These are phyloP conservation scores for Eledona agricola DNA, from an alignment of 2,888 invertebrate species.

Conservation along the genomic window DNA sequence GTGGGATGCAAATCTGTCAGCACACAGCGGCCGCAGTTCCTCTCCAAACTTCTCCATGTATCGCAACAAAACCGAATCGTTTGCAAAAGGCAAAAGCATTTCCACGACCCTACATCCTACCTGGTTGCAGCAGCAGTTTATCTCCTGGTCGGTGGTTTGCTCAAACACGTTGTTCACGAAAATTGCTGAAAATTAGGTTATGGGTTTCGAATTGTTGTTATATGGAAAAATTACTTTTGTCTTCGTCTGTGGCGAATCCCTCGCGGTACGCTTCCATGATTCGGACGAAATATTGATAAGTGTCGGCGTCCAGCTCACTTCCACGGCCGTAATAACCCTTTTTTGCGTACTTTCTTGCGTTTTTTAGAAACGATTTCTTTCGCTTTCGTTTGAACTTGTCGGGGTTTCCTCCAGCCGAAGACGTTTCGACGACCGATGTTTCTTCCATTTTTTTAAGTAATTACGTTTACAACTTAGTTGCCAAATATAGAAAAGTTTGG, in stretches of 20 bases:
- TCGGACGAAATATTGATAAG: slow-evolving; percentile 80
- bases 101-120: slow-evolving; percentile 82
- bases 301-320: slow-evolving; percentile 74
- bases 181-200: slow-evolving; percentile 61
- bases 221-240: slow-evolving; percentile 68
- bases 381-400: slow-evolving; percentile 66
- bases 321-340: slow-evolving; percentile 78
- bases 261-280: slow-evolving; percentile 76
- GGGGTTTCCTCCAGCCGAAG: neutral
- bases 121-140: slow-evolving; percentile 80
- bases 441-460: too few species aligned
- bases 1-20: slow-evolving; percentile 82
- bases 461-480: too few species aligned
- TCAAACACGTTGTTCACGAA: slow-evolving; percentile 81
- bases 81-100: slow-evolving; percentile 74
- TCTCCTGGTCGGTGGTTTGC: slow-evolving; percentile 74
- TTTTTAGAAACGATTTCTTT: slow-evolving; percentile 73
- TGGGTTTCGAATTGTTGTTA: neutral
- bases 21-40: slow-evolving; percentile 74
- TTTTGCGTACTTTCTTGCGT: slow-evolving; percentile 80
- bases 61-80: slow-evolving; percentile 69
- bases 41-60: slow-evolving; percentile 71
- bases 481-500: too few species aligned
- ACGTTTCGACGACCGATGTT: too few species aligned
- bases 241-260: slow-evolving; percentile 75